Percentiles rank a stretch among this genome's conserved stretches.
Conservation (phyloP, 2,113 vertebrate genomes). For the Thalassarche chlororhynchos region DNA sequence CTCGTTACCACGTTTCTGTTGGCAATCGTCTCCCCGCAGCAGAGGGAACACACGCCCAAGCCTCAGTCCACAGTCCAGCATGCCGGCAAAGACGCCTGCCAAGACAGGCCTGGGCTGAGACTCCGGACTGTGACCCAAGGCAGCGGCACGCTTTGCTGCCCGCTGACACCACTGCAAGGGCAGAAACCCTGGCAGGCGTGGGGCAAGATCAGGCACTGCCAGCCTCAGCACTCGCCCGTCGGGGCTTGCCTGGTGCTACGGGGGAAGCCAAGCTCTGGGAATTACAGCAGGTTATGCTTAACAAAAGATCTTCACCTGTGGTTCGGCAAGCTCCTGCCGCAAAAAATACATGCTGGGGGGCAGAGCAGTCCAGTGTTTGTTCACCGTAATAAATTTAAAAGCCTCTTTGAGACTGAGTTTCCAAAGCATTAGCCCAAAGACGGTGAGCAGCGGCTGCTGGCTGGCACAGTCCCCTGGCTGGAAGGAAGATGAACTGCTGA, state of each 20-base stretch:
- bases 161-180: neutral
- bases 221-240: neutral
- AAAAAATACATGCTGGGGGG: neutral
- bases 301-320: neutral
- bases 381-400: fast-evolving
- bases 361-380: neutral
- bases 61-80: neutral
- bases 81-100: neutral
- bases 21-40: neutral
- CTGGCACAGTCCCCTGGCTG: neutral
- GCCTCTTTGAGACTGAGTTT: neutral
- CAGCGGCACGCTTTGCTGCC: neutral
- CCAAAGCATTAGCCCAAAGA: neutral
- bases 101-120: neutral
- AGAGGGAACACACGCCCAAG: neutral
- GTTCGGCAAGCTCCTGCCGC: neutral
- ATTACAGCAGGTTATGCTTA: neutral
- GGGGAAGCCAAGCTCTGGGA: neutral
- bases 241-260: neutral
- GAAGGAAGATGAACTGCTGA: too few relatives aligned
- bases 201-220: neutral
- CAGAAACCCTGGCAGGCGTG: neutral
- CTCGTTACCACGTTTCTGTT: fast-evolving
- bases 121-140: neutral
- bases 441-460: fast-evolving